Conservation (phyloP, 2,797 vertebrate species). For the Ataeniobius toweri region DNA sequence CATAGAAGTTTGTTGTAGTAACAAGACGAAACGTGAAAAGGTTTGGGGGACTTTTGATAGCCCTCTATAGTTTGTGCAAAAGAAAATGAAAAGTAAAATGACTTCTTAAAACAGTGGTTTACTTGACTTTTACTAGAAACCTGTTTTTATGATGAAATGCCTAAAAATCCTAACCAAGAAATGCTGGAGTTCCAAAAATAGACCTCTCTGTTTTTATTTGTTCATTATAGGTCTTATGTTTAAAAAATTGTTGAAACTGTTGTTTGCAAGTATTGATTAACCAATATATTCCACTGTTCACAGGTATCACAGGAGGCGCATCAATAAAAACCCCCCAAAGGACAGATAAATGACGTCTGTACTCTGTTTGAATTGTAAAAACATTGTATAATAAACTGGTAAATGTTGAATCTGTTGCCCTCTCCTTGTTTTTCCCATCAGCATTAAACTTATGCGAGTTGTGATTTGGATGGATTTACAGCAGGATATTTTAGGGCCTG, state of each 20-base stretch:
- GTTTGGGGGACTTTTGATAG: background rate
- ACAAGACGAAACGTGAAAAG: background rate
- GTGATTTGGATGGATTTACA: background rate
- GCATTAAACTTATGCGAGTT: background rate
- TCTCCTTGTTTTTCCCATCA: slow-evolving; percentile 1
- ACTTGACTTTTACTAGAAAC: too few species aligned
- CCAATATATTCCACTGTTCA: slow-evolving; percentile 29
- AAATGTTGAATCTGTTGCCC: slow-evolving; percentile 22
- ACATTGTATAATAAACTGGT: slow-evolving; percentile 68
- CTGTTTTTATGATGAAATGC: too few species aligned
- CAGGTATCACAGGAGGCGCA: slow-evolving; percentile 89
- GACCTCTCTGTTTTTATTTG: background rate
- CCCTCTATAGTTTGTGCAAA: background rate
- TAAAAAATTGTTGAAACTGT: background rate
- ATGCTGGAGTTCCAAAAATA: too few species aligned
- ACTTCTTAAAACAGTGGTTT: too few species aligned
- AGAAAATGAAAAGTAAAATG: too few species aligned
- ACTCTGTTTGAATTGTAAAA: slow-evolving; percentile 34
- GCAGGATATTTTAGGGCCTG: background rate
- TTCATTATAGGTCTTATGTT: background rate
- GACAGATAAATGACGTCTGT: slow-evolving; percentile 79
- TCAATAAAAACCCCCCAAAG: slow-evolving; percentile 85
- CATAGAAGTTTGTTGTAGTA: background rate
- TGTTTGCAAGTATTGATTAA: background rate
- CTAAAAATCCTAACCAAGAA: too few species aligned